Evolutionary conservation across 1,140 invertebrate genomes (phyloP).

Genomic region (Saxidomus purpurata): DNA sequence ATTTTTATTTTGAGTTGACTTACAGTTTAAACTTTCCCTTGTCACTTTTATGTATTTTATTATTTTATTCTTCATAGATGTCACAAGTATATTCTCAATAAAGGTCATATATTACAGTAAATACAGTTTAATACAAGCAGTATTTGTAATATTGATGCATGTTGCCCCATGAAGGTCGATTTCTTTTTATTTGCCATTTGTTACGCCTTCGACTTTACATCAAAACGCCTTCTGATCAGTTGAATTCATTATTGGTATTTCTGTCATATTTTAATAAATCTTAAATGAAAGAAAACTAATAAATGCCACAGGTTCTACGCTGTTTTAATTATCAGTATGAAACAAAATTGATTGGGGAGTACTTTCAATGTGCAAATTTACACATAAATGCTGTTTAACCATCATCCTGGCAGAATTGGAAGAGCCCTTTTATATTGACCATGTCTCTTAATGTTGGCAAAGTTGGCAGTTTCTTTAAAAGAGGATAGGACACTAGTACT

Average conservation of each 20-base stretch:
- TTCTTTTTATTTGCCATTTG: background rate
- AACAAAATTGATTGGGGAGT: background rate
- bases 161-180: background rate
- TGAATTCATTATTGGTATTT: slow-evolving; percentile 4
- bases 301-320: background rate
- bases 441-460: too few relatives aligned
- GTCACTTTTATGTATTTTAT: too few relatives aligned
- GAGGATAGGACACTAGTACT: too few relatives aligned
- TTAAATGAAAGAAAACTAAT: slow-evolving; percentile 19
- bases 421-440: too few relatives aligned
- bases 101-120: background rate
- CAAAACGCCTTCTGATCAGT: background rate
- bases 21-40: too few relatives aligned
- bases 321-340: background rate
- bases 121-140: background rate
- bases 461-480: too few relatives aligned
- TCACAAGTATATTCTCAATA: too few relatives aligned
- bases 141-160: background rate
- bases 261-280: slow-evolving; percentile 28
- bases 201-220: background rate
- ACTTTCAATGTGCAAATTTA: background rate
- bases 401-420: too few relatives aligned
- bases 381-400: too few relatives aligned
- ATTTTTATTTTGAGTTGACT: too few relatives aligned
- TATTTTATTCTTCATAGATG: too few relatives aligned